These are phyloP conservation scores for Dasysyrphus tricinctus DNA, from an alignment of 2,888 invertebrate species.

Conservation along the genomic window DNA sequence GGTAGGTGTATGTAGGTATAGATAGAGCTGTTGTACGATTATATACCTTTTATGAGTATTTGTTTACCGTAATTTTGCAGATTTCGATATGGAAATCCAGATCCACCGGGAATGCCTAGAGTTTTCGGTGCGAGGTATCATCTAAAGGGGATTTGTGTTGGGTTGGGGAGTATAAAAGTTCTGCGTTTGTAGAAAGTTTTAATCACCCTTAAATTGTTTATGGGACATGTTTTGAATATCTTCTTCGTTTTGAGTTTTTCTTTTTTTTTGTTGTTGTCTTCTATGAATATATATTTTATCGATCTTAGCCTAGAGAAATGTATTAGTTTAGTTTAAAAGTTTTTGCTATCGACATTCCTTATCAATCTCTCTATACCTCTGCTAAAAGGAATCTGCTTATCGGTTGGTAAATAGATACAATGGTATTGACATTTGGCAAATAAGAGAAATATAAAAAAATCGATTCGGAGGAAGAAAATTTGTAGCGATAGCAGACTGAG, in stretches of 20 bases:
- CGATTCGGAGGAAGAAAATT: neutral
- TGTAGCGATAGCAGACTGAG: neutral
- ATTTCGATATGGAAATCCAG: slow-evolving; percentile 42
- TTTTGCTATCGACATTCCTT: slow-evolving; percentile 29
- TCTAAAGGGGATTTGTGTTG: neutral
- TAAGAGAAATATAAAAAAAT: neutral
- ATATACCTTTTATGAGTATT: slow-evolving; percentile 14
- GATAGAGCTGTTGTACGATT: neutral
- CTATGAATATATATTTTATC: neutral
- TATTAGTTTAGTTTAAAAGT: slow-evolving; percentile 33
- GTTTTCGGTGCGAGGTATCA: neutral
- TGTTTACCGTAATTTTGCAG: slow-evolving; percentile 61
- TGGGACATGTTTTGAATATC: slow-evolving; percentile 76
- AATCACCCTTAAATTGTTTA: slow-evolving; percentile 76
- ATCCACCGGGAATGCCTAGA: slow-evolving; percentile 6
- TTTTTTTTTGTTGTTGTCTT: neutral
- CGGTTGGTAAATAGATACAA: neutral
- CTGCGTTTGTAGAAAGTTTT: slow-evolving; percentile 72
- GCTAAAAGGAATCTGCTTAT: slow-evolving; percentile 18
- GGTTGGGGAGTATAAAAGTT: slow-evolving; percentile 43
- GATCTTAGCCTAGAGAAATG: slow-evolving; percentile 4
- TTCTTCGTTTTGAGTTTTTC: slow-evolving; percentile 30
- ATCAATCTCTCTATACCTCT: slow-evolving; percentile 7
- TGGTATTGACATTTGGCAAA: neutral
- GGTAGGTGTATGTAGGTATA: neutral